Evolutionary conservation across 1,140 invertebrate genomes (phyloP).

Genomic region (Maniola jurtina): DNA sequence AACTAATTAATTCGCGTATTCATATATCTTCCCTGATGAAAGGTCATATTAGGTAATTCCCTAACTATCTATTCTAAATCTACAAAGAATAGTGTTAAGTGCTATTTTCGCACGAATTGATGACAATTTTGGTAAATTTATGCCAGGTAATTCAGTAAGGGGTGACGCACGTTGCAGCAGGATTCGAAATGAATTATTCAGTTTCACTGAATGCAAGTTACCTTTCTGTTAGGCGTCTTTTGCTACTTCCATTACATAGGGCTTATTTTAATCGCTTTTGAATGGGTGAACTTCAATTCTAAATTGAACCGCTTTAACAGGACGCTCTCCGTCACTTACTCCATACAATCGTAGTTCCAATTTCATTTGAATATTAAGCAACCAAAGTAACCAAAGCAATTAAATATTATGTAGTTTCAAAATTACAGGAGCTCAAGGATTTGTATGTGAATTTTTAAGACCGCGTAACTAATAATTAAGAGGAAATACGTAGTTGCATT

Average conservation of each 20-base stretch:
- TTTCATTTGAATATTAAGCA: too few relatives aligned
- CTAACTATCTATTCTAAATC: not conserved
- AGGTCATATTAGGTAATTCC: not conserved
- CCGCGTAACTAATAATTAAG: too few relatives aligned
- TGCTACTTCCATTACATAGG: slow-evolving; percentile 6
- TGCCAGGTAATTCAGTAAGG: slow-evolving; percentile 29
- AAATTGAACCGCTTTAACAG: not conserved
- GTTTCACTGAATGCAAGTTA: slow-evolving; percentile 44
- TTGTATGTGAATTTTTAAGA: too few relatives aligned
- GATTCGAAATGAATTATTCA: slow-evolving; percentile 55
- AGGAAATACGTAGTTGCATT: too few relatives aligned
- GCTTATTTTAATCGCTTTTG: slow-evolving; percentile 1
- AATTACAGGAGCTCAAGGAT: too few relatives aligned
- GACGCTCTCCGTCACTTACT: not conserved
- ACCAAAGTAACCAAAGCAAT: too few relatives aligned
- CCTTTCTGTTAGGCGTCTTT: slow-evolving; percentile 19
- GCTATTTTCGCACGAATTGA: slow-evolving; percentile 13
- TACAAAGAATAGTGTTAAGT: not conserved
- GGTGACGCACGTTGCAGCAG: slow-evolving; percentile 34
- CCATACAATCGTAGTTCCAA: too few relatives aligned
- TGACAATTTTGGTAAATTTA: slow-evolving; percentile 22
- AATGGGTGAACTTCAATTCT: not conserved
- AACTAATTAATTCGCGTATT: slow-evolving; percentile 31
- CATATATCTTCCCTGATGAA: slow-evolving; percentile 15
- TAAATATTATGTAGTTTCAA: too few relatives aligned